phyloP scores from a whole-genome alignment of 2,113 vertebrate species.

The Tringa solitaria region DNA sequence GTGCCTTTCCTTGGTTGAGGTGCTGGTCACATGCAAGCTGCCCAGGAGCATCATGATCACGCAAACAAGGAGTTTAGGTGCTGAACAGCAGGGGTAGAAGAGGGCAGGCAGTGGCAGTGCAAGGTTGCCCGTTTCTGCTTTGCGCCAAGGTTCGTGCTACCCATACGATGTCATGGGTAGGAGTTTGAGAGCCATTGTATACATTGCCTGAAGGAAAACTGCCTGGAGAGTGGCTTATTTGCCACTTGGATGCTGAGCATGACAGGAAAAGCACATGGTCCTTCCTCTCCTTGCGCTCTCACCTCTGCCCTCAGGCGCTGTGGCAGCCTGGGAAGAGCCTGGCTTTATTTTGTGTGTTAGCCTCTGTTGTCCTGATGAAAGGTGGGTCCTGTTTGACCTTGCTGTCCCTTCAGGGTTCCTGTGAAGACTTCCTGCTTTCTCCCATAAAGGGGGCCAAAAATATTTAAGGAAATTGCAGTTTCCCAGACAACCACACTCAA shows the following conservation, averaged over 20 bases:
- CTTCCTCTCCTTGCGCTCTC: neutral
- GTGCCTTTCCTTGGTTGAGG: neutral
- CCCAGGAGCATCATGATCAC: neutral
- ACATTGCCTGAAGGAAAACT: neutral
- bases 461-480: conserved; percentile 21
- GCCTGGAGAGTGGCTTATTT: neutral
- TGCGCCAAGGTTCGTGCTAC: neutral
- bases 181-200: neutral
- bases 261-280: neutral
- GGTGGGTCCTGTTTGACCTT: neutral
- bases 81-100: neutral
- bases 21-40: neutral
- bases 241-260: neutral
- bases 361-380: neutral
- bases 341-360: neutral
- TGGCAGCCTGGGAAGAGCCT: neutral
- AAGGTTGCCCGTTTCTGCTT: neutral
- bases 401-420: neutral
- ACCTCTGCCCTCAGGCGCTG: neutral
- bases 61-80: neutral
- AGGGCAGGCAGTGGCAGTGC: neutral
- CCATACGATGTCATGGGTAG: neutral
- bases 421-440: conserved; percentile 16
- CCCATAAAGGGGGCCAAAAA: neutral
- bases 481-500: conserved; percentile 3